A percentile compares a stretch with the other conserved stretches of the same genome.
Conservation (phyloP, 2,113 vertebrate species). For the Lates calcarifer region DNA sequence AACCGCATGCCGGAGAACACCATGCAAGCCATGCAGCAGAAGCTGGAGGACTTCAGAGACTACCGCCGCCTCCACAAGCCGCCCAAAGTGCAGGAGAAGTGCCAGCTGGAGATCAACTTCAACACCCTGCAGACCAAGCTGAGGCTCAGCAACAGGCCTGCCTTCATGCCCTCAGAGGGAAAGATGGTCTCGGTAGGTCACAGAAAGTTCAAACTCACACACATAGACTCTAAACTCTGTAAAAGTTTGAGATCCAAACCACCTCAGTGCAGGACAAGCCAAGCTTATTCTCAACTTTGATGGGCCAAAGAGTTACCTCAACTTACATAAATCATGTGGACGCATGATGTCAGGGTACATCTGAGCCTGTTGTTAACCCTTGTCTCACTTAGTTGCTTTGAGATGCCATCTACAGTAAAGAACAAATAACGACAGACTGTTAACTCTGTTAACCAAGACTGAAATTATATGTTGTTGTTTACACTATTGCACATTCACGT, state of each 20-base stretch:
- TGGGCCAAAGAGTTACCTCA: too few species aligned
- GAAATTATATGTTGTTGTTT: too few species aligned
- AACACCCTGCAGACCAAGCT: slow-evolving; percentile 99
- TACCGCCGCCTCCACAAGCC: slow-evolving; percentile 97
- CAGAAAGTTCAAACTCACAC: not conserved
- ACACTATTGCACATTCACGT: too few species aligned
- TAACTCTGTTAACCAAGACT: too few species aligned
- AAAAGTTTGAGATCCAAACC: slow-evolving; percentile 5
- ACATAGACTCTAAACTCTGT: too few species aligned
- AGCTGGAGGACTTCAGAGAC: slow-evolving; percentile 97
- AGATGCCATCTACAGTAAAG: not conserved
- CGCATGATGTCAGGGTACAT: not conserved
- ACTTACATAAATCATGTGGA: too few species aligned
- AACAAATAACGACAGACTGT: not conserved
- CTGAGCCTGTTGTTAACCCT: not conserved
- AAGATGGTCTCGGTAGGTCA: slow-evolving; percentile 96
- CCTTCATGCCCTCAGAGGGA: slow-evolving; percentile 99
- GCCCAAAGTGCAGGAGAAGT: slow-evolving; percentile 98
- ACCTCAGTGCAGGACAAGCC: not conserved
- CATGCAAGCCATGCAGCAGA: slow-evolving; percentile 99
- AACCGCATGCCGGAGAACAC: slow-evolving; percentile 95
- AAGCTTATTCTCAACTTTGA: too few species aligned
- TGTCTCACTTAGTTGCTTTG: not conserved
- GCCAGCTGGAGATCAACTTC: slow-evolving; percentile 99
- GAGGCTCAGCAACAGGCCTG: slow-evolving; percentile 96